phyloP scores from a whole-genome alignment of 2,888 invertebrate genomes.

The Parapristionchus giblindavisi region DNA sequence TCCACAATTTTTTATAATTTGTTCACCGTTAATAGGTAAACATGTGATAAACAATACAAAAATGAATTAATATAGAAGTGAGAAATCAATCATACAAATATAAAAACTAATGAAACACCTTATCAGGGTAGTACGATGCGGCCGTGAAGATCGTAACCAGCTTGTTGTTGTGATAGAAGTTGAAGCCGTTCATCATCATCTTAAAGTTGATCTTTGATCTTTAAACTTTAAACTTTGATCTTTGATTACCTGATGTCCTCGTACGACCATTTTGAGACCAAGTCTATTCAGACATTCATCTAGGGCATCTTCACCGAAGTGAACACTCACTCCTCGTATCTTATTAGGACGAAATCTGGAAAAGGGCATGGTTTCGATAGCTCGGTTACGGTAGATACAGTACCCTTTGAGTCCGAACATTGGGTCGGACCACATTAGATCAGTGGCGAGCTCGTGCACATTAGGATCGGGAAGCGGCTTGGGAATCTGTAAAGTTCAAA shows the following conservation, averaged over 20 bases:
- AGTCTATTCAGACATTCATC: not conserved
- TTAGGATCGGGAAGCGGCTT: conserved; percentile 43
- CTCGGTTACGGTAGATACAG: not conserved
- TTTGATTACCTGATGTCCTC: conserved; percentile 25
- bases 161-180: not conserved
- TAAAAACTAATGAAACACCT: too few species aligned
- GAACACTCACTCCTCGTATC: not conserved
- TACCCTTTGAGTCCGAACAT: conserved; percentile 38
- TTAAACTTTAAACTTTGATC: too few species aligned
- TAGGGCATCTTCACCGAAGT: conserved; percentile 15
- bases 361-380: not conserved
- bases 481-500: conserved; percentile 40
- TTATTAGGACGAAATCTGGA: not conserved
- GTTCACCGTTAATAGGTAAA: too few species aligned
- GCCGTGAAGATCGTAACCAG: conserved; percentile 24
- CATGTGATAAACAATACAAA: too few species aligned
- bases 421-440: conserved; percentile 53
- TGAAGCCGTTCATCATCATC: conserved; percentile 32
- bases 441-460: conserved; percentile 40
- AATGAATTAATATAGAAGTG: too few species aligned
- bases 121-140: conserved; percentile 16
- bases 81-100: too few species aligned
- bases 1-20: too few species aligned
- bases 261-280: not conserved
- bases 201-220: not conserved